Percentiles rank a stretch among this genome's conserved stretches.
Evolutionary conservation across 2,797 vertebrate species (phyloP).

Genomic region (Galaxias olidus): DNA sequence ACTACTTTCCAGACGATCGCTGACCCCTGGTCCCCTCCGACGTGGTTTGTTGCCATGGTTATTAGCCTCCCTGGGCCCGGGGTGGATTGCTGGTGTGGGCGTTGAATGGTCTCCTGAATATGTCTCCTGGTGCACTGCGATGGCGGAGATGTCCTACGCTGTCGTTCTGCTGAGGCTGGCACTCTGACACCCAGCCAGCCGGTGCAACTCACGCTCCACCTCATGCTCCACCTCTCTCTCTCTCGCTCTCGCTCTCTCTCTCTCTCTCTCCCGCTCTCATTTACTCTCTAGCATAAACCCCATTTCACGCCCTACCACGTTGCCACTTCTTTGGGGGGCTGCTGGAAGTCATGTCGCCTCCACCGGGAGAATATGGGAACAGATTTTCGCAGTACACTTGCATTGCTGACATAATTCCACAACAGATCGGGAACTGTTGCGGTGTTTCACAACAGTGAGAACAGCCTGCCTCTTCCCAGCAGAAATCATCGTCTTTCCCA

Average conservation of each 20-base stretch:
- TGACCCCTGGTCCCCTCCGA: neutral
- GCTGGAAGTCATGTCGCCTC: conserved; percentile 11
- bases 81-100: too few species aligned
- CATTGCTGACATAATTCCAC: conserved; percentile 23
- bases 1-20: too few species aligned
- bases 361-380: conserved; percentile 10
- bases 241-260: neutral
- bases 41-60: neutral
- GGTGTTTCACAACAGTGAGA: conserved; percentile 9
- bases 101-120: too few species aligned
- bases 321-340: neutral
- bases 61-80: neutral
- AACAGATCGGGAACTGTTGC: conserved; percentile 15
- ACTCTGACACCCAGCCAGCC: conserved; percentile 38
- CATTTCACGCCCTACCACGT: too few species aligned
- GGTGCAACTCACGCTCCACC: conserved; percentile 32
- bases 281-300: too few species aligned
- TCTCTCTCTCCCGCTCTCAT: conserved; percentile 20
- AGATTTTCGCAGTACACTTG: conserved; percentile 27
- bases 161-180: conserved; percentile 29
- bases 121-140: conserved; percentile 18
- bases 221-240: conserved; percentile 18
- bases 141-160: conserved; percentile 31
- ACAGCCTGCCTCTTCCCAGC: conserved; percentile 16
- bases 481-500: neutral